Percentiles rank a stretch among this genome's conserved stretches.
phyloP scores from a whole-genome alignment of 2,113 vertebrate genomes.

The Promerops cafer region DNA sequence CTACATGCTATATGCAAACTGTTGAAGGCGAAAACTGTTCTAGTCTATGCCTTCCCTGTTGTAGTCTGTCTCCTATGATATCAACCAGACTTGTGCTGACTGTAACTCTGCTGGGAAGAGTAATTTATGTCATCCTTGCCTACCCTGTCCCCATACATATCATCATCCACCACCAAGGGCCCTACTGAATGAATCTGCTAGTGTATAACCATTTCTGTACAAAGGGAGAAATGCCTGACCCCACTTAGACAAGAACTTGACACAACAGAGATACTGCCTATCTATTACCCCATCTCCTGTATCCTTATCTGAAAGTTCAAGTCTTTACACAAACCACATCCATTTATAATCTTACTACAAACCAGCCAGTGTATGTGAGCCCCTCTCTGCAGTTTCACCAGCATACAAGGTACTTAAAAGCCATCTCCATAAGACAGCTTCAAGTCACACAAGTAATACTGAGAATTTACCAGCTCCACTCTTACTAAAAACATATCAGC shows the following conservation, averaged over 20 bases:
- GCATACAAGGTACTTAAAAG: not conserved
- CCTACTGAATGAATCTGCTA: not conserved
- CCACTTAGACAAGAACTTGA: not conserved
- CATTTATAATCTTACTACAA: not conserved
- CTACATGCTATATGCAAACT: not conserved
- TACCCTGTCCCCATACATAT: not conserved
- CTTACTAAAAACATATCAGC: not conserved
- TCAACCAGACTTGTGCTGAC: not conserved
- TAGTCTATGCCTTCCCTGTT: not conserved
- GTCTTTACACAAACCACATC: not conserved
- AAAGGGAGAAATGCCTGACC: not conserved
- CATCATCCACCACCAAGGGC: not conserved
- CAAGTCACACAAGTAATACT: not conserved
- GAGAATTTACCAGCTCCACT: not conserved
- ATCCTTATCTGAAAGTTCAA: not conserved
- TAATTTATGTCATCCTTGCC: not conserved
- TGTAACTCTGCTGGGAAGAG: not conserved
- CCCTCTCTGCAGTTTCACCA: not conserved
- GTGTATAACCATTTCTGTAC: not conserved
- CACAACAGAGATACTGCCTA: not conserved
- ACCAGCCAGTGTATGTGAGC: not conserved
- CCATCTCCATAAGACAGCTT: not conserved
- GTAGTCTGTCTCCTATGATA: not conserved
- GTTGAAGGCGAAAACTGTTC: not conserved
- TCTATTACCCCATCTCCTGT: not conserved